Evolutionary conservation across 2,797 vertebrate genomes (phyloP).

Genomic region (Tapera naevia): DNA sequence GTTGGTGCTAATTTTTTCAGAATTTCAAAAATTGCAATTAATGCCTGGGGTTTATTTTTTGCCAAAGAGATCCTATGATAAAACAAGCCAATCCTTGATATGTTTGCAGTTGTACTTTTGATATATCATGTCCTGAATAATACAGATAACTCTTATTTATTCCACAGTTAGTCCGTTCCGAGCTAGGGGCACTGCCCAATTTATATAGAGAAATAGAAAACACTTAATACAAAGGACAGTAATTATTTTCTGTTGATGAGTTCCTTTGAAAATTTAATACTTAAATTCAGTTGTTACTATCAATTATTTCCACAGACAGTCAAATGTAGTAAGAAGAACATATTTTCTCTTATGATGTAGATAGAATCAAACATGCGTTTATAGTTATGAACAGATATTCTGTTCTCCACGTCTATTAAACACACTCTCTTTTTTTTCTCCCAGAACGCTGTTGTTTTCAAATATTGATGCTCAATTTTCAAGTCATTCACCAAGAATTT

Average conservation of each 20-base stretch:
- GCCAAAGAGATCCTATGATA: not conserved
- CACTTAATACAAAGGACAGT: not conserved
- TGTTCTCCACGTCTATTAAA: not conserved
- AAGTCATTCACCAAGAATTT: not conserved
- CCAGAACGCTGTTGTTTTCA: not conserved
- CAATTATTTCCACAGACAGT: not conserved
- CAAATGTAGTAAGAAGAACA: not conserved
- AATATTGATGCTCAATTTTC: not conserved
- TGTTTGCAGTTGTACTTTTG: not conserved
- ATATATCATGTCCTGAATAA: conserved; percentile 14
- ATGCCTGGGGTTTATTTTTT: conserved; percentile 18
- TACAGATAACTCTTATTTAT: not conserved
- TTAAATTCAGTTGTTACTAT: conserved; percentile 12
- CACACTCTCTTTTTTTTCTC: not conserved
- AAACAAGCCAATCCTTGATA: not conserved
- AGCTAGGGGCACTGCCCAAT: not conserved
- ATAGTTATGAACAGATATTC: not conserved
- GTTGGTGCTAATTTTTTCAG: not conserved
- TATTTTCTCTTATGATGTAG: not conserved
- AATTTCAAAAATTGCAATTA: conserved; percentile 29
- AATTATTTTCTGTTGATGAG: conserved; percentile 28
- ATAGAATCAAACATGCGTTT: not conserved
- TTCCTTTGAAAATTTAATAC: conserved; percentile 40
- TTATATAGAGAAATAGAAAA: conserved; percentile 20
- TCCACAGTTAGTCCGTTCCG: not conserved